Base-by-base conservation (phyloP, 2,113 vertebrate species). In the Tragulus kanchil region DNA sequence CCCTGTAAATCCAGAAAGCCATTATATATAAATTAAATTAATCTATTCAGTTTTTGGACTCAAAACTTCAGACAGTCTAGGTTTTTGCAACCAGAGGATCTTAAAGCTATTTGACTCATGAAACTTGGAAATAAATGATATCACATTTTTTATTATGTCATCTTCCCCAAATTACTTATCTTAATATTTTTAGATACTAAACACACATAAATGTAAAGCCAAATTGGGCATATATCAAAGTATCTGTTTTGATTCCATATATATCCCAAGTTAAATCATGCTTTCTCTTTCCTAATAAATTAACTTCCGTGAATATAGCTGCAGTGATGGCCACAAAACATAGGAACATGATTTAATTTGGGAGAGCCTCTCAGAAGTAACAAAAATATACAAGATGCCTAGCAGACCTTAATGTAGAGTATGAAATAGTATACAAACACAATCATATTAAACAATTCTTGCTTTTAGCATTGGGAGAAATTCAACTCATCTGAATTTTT, bases 21-120 rank as follows among this genome's bases (percentile, higher is more conserved):
- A 89, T 97, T 96, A 26, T 79, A 26, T 78, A 81, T 85, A 64
- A 77, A 96, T 89, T 58, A 15, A 95, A 19, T 94, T 77, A 86
- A 54, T 92, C 13, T 59, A n/a, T 86, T 25, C 12, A 93, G 23
- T 31, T 48, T 62, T 61, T 23, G 36, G 81, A 89, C 36, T 11
- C 31, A n/a, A 93, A 92, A 52, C n/a, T 0, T n/a, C 42, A 65
- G 8, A 67, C 3, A 13, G 1, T 36, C 26, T 5, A 85, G 14
- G 58, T 79, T 94, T 77, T 85, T 85, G 81, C 6, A 0, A 71
- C 0, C 2, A 16, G 0, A 88, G 2, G 89, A 42, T 67, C 2
- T 11, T 4, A 90, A 94, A 45, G 1, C 52, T 91, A 26, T n/a
- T 81, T 81, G n/a, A 94, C 16, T 85, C 21, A 83, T 56, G 10